Percentiles rank a stretch among this genome's conserved stretches.
These are phyloP conservation scores for Lepidurus couesii DNA, from an alignment of 1,140 invertebrate species.

Conservation along the genomic window DNA sequence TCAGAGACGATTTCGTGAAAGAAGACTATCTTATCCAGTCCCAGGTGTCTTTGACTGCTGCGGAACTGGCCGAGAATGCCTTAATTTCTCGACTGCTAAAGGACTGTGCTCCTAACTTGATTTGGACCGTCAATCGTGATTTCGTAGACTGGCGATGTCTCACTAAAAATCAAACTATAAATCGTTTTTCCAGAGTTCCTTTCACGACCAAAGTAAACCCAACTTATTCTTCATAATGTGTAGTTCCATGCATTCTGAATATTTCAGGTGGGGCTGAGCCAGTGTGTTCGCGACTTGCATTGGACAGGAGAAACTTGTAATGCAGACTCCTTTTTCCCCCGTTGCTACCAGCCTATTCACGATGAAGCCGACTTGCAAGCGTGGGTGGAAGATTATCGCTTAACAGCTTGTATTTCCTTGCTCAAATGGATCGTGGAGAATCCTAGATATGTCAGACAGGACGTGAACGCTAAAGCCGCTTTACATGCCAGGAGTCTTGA, in stretches of 20 bases:
- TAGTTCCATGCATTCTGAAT: background rate
- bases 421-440: slow-evolving; percentile 65
- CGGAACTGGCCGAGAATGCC: slow-evolving; percentile 36
- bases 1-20: slow-evolving; percentile 24
- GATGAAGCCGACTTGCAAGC: slow-evolving; percentile 73
- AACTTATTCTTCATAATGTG: background rate
- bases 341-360: slow-evolving; percentile 78
- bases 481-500: background rate
- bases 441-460: slow-evolving; percentile 46
- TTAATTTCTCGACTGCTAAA: slow-evolving; percentile 46
- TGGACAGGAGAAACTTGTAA: slow-evolving; percentile 80
- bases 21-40: slow-evolving; percentile 34
- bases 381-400: slow-evolving; percentile 82
- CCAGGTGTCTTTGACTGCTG: slow-evolving; percentile 35
- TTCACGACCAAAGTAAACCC: slow-evolving; percentile 78
- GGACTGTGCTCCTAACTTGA: slow-evolving; percentile 63
- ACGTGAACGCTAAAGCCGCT: slow-evolving; percentile 32
- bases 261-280: slow-evolving; percentile 61
- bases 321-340: slow-evolving; percentile 72
- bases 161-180: slow-evolving; percentile 60
- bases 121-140: slow-evolving; percentile 81
- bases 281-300: slow-evolving; percentile 74
- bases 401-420: slow-evolving; percentile 76
- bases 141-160: slow-evolving; percentile 62
- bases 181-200: slow-evolving; percentile 69